Percentiles rank a stretch among this genome's conserved stretches.
Conservation (phyloP, 1,140 invertebrate genomes). For the Zaprionus capensis region DNA sequence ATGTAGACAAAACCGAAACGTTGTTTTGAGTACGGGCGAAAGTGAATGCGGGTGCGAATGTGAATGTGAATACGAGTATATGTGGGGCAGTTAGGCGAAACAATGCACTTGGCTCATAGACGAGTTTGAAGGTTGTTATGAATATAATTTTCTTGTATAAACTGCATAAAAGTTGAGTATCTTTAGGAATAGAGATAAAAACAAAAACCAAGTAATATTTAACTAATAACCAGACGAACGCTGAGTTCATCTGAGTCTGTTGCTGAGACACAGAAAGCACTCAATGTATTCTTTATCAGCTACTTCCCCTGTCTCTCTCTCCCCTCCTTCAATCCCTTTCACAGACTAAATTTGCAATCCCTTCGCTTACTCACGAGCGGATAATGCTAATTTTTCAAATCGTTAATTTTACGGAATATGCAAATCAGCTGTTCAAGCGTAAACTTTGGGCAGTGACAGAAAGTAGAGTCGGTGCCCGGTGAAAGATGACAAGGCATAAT, state of each 20-base stretch:
- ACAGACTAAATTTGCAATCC: not conserved
- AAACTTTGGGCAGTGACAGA: conserved; percentile 57
- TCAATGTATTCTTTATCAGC: no score
- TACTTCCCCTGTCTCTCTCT: no score
- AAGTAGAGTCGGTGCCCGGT: conserved; percentile 3
- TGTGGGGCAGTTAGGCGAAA: not conserved
- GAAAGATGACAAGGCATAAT: conserved; percentile 54
- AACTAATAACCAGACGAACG: no score
- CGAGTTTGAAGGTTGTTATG: not conserved
- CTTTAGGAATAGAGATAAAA: no score
- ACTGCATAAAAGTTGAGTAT: not conserved
- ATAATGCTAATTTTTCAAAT: conserved; percentile 68
- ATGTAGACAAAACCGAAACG: conserved; percentile 13
- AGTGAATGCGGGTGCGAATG: not conserved
- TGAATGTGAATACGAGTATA: not conserved
- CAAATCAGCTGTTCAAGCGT: conserved; percentile 70
- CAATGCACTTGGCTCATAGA: not conserved
- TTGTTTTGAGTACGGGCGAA: conserved; percentile 1
- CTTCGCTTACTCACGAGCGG: not conserved
- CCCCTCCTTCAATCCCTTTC: not conserved
- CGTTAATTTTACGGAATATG: conserved; percentile 72
- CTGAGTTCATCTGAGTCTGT: no score
- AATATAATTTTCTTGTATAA: not conserved
- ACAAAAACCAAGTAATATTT: no score
- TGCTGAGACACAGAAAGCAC: no score